phyloP scores from a whole-genome alignment of 2,888 invertebrate genomes.

The Netelia melanura region DNA sequence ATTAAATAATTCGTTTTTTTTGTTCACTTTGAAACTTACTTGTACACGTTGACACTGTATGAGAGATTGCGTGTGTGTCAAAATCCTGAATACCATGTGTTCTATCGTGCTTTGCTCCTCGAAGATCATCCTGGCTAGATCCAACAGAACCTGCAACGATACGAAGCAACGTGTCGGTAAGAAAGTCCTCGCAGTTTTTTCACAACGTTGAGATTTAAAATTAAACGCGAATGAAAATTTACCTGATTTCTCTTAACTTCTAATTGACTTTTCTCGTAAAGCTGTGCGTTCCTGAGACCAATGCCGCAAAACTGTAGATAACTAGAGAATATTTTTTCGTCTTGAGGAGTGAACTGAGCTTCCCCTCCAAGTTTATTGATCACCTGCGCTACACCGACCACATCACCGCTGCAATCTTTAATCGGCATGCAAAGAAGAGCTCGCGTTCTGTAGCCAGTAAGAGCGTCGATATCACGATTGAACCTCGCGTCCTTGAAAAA shows the following conservation, averaged over 20 bases:
- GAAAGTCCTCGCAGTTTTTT: neutral
- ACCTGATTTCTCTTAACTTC: conserved; percentile 98
- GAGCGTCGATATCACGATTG: conserved; percentile 96
- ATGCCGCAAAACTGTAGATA: conserved; percentile 99
- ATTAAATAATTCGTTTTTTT: neutral
- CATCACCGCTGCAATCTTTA: conserved; percentile 96
- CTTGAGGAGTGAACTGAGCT: conserved; percentile 92
- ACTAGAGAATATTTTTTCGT: conserved; percentile 96
- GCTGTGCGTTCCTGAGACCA: conserved; percentile 97
- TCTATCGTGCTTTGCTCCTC: conserved; percentile 98
- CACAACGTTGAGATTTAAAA: neutral
- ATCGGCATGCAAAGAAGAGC: conserved; percentile 98
- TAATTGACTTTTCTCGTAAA: conserved; percentile 97
- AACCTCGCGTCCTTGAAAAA: conserved; percentile 91
- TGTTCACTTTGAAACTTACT: conserved; percentile 85
- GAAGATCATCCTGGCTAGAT: conserved; percentile 98
- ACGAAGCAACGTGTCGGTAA: neutral
- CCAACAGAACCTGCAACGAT: conserved; percentile 90
- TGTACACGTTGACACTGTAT: conserved; percentile 98
- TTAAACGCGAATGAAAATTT: conserved; percentile 42
- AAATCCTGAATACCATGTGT: conserved; percentile 96
- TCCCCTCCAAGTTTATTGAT: conserved; percentile 94
- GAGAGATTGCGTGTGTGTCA: conserved; percentile 96
- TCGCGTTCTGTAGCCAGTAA: conserved; percentile 96
- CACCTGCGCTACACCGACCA: conserved; percentile 98